These are phyloP conservation scores for Manduca sexta DNA, from an alignment of 1,140 invertebrate species.

Conservation along the genomic window DNA sequence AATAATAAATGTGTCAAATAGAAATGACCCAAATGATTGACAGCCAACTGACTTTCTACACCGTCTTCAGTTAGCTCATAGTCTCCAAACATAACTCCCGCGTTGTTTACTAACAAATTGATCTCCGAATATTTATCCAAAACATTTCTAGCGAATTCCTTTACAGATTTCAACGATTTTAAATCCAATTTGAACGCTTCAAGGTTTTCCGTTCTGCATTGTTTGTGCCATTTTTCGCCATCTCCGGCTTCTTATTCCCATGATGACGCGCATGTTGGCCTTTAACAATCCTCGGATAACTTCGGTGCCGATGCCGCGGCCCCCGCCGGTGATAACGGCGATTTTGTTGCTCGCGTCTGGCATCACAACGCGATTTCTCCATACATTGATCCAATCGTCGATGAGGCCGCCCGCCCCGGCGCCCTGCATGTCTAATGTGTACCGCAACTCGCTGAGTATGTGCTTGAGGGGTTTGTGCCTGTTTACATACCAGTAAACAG, in stretches of 20 bases:
- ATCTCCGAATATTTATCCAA: constrained; percentile 77
- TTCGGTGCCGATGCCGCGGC: constrained; percentile 88
- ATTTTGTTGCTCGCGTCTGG: constrained; percentile 75
- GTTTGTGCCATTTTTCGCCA: constrained; percentile 74
- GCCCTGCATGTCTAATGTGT: constrained; percentile 56
- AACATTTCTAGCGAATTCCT: constrained; percentile 81
- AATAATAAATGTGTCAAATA: constrained; percentile 88
- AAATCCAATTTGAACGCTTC: constrained; percentile 74
- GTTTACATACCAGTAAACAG: constrained; percentile 58
- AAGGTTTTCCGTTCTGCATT: constrained; percentile 68
- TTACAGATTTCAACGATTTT: constrained; percentile 82
- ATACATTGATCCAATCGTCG: constrained; percentile 59
- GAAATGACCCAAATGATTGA: constrained; percentile 93
- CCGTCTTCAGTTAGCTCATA: constrained; percentile 85
- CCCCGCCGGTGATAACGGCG: constrained; percentile 91
- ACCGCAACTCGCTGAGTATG: constrained; percentile 50
- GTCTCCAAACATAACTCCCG: constrained; percentile 90
- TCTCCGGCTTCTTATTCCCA: constrained; percentile 81
- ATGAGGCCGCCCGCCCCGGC: constrained; percentile 56
- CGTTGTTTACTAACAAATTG: constrained; percentile 88
- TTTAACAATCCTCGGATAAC: constrained; percentile 85
- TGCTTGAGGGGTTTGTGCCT: constrained; percentile 56
- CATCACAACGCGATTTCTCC: constrained; percentile 58
- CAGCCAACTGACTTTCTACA: constrained; percentile 87
- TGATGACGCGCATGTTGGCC: constrained; percentile 88